These are phyloP conservation scores for Ennomos quercinarius DNA, from an alignment of 2,888 invertebrate genomes.

Conservation along the genomic window DNA sequence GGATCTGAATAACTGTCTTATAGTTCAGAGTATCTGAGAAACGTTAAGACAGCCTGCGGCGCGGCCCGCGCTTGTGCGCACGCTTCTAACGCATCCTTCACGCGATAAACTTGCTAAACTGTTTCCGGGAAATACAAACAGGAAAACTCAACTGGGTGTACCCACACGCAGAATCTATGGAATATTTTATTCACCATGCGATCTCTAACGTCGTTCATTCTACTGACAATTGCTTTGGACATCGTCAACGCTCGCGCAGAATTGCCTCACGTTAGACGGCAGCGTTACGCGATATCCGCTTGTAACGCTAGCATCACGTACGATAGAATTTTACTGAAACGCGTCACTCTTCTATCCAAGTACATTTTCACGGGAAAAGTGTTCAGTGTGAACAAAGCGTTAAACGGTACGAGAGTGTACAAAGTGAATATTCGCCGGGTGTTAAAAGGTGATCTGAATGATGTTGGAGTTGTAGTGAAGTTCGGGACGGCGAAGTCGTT, in stretches of 20 bases:
- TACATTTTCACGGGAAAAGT: constrained; percentile 78
- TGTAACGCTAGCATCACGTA: constrained; percentile 58
- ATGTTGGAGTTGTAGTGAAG: constrained; percentile 64
- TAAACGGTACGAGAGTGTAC: constrained; percentile 60
- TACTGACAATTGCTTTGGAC: constrained; percentile 54
- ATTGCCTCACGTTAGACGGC: constrained; percentile 43
- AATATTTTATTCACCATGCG: constrained; percentile 46
- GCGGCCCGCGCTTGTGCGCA: constrained; percentile 76
- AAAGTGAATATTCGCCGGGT: constrained; percentile 75
- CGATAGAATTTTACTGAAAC: constrained; percentile 66
- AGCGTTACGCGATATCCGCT: constrained; percentile 44
- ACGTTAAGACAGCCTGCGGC: constrained; percentile 67
- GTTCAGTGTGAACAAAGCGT: constrained; percentile 56
- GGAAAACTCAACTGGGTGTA: constrained; percentile 3
- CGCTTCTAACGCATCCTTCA: constrained; percentile 57
- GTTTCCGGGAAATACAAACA: constrained; percentile 24
- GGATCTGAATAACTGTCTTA: constrained; percentile 18
- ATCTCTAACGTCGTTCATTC: constrained; percentile 46
- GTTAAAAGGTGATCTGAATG: constrained; percentile 75
- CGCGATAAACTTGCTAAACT: constrained; percentile 37
- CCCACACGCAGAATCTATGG: constrained; percentile 2
- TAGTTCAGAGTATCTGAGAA: constrained; percentile 44
- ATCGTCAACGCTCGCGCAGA: constrained; percentile 49
- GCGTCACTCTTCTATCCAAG: constrained; percentile 65
- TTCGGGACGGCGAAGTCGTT: constrained; percentile 62